These are phyloP conservation scores for Monochamus saltuarius DNA, from an alignment of 1,140 invertebrate species.

Conservation along the genomic window DNA sequence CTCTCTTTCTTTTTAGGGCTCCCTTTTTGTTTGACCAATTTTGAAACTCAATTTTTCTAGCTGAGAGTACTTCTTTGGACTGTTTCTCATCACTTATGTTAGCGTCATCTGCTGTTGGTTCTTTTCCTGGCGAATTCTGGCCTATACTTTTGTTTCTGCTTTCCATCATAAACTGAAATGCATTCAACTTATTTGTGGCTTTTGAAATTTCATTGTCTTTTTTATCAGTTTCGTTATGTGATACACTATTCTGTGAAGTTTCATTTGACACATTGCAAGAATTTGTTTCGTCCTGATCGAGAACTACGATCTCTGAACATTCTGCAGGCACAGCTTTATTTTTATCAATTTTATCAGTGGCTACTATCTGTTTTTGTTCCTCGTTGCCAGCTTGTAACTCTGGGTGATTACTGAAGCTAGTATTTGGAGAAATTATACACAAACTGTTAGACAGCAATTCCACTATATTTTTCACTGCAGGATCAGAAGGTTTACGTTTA, in stretches of 20 bases:
- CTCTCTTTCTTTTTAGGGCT: constrained; percentile 55
- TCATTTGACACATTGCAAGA: background rate
- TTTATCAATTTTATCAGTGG: background rate
- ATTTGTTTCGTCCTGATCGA: too few relatives aligned
- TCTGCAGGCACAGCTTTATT: background rate
- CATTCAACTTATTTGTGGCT: constrained; percentile 49
- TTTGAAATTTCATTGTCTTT: background rate
- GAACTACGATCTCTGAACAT: background rate
- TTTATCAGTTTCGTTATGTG: too few relatives aligned
- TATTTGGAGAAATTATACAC: constrained; percentile 28
- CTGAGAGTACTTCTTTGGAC: constrained; percentile 52
- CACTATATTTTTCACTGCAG: constrained; percentile 27
- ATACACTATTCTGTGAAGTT: background rate
- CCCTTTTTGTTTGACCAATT: constrained; percentile 62
- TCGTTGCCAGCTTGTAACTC: too few relatives aligned
- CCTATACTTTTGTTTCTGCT: constrained; percentile 62
- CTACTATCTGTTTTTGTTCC: background rate
- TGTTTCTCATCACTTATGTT: constrained; percentile 31
- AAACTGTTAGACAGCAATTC: constrained; percentile 28
- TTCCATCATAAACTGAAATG: constrained; percentile 65
- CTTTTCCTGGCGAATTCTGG: constrained; percentile 61
- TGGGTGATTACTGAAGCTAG: too few relatives aligned
- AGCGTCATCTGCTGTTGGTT: constrained; percentile 40
- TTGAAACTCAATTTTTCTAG: constrained; percentile 55
- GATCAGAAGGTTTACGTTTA: constrained; percentile 28